Evolutionary conservation across 1,140 invertebrate genomes (phyloP).

Genomic region (Platyura marginata): DNA sequence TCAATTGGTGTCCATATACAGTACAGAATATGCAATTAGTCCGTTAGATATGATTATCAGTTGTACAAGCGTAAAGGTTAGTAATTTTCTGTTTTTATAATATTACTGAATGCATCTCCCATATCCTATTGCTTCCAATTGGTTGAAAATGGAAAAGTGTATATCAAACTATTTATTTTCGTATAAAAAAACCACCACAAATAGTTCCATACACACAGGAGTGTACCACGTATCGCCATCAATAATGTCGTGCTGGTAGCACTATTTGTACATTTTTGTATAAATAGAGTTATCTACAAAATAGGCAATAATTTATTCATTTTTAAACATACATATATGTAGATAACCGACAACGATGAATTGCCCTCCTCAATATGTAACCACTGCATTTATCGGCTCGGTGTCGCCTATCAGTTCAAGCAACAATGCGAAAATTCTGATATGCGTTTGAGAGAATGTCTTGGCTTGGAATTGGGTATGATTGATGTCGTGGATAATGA

Average conservation of each 20-base stretch:
- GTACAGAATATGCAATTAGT: constrained; percentile 38
- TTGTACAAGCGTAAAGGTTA: constrained; percentile 39
- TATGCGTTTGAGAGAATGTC: constrained; percentile 30
- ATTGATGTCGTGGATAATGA: not conserved
- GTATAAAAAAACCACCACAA: no score
- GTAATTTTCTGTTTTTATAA: no score
- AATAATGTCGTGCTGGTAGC: no score
- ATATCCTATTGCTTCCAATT: no score
- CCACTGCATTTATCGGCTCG: constrained; percentile 33
- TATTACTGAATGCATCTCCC: no score
- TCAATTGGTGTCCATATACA: constrained; percentile 34
- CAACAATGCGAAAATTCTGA: constrained; percentile 34
- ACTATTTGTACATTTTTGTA: no score
- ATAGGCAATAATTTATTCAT: constrained; percentile 2
- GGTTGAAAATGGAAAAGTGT: no score
- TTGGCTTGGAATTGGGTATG: constrained; percentile 22
- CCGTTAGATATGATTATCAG: constrained; percentile 40
- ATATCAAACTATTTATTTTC: no score
- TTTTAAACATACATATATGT: constrained; percentile 31
- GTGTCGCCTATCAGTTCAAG: constrained; percentile 37
- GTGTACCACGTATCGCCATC: no score
- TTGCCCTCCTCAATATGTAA: constrained; percentile 34
- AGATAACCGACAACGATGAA: constrained; percentile 8
- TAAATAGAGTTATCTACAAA: no score
- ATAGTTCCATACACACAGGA: no score